A percentile compares a stretch with the other conserved stretches of the same genome.
These are phyloP conservation scores for Xenus cinereus DNA, from an alignment of 2,113 vertebrate genomes.

Conservation along the genomic window DNA sequence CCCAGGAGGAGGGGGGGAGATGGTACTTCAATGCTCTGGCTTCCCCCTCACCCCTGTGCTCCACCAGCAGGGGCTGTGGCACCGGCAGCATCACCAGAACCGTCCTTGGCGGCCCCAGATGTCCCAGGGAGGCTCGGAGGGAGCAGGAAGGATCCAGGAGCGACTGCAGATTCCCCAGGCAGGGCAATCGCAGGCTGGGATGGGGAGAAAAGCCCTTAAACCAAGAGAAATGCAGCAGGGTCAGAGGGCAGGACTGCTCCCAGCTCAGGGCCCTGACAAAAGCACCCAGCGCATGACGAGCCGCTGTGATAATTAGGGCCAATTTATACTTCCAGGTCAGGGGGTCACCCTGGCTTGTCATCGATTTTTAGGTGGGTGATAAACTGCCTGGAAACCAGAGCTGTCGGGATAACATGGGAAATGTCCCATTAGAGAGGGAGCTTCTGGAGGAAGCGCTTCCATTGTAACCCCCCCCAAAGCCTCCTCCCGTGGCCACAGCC, in stretches of 20 bases:
- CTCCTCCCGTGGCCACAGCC: accelerated
- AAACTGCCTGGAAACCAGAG: conserved; percentile 49
- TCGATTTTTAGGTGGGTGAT: conserved; percentile 64
- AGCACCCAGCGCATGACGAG: conserved; percentile 23
- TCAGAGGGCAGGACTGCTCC: conserved; percentile 45
- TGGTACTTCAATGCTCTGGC: neutral
- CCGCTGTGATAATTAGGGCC: conserved; percentile 52
- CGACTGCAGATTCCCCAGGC: accelerated
- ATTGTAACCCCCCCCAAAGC: accelerated
- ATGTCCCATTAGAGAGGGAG: neutral
- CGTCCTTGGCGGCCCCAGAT: neutral
- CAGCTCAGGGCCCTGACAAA: neutral
- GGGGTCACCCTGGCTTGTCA: conserved; percentile 56
- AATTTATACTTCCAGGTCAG: conserved; percentile 66
- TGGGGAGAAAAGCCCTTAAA: conserved; percentile 31
- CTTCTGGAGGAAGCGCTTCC: neutral
- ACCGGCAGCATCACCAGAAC: neutral
- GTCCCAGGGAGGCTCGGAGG: neutral
- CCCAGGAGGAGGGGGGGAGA: neutral
- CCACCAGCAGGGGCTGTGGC: neutral
- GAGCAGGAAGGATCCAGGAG: accelerated
- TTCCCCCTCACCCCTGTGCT: accelerated
- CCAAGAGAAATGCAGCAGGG: conserved; percentile 23
- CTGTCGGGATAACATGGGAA: conserved; percentile 19
- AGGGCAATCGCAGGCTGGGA: neutral